Evolutionary conservation across 2,113 vertebrate species (phyloP).

Genomic region (Ancistrus triradiatus): DNA sequence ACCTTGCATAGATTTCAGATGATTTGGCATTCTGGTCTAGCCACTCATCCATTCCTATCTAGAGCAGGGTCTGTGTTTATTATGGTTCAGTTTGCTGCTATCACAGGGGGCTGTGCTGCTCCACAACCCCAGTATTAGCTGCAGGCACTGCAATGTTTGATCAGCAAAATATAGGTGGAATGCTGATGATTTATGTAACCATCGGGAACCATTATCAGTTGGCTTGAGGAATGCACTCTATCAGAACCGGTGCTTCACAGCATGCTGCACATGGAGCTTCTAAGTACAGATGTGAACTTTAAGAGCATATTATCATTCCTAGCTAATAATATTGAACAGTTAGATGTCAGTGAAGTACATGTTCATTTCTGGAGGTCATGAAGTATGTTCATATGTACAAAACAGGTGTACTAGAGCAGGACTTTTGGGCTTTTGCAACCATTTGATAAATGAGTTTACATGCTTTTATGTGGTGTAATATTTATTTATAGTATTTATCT

Average conservation of each 20-base stretch:
- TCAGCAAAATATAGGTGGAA: slow-evolving; percentile 15
- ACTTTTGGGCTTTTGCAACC: too few species aligned
- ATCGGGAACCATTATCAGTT: slow-evolving; percentile 10
- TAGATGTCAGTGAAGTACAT: too few species aligned
- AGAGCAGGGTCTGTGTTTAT: slow-evolving; percentile 29
- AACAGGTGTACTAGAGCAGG: too few species aligned
- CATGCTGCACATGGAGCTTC: slow-evolving; percentile 15
- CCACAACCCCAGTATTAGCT: neutral
- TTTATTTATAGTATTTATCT: too few species aligned
- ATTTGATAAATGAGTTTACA: too few species aligned
- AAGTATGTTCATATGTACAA: too few species aligned
- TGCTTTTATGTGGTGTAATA: too few species aligned
- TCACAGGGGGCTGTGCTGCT: slow-evolving; percentile 10
- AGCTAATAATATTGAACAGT: too few species aligned
- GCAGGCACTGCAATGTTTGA: slow-evolving; percentile 8
- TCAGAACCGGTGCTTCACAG: slow-evolving; percentile 17
- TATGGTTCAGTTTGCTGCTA: slow-evolving; percentile 1
- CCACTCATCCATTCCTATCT: slow-evolving; percentile 44
- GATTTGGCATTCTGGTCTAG: slow-evolving; percentile 44
- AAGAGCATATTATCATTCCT: too few species aligned
- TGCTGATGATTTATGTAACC: slow-evolving; percentile 6
- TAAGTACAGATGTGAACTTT: too few species aligned
- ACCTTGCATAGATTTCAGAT: slow-evolving; percentile 36
- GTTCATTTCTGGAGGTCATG: too few species aligned
- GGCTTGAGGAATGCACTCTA: neutral